Evolutionary conservation across 2,797 vertebrate genomes (phyloP).

Genomic region (Taeniopygia guttata): DNA sequence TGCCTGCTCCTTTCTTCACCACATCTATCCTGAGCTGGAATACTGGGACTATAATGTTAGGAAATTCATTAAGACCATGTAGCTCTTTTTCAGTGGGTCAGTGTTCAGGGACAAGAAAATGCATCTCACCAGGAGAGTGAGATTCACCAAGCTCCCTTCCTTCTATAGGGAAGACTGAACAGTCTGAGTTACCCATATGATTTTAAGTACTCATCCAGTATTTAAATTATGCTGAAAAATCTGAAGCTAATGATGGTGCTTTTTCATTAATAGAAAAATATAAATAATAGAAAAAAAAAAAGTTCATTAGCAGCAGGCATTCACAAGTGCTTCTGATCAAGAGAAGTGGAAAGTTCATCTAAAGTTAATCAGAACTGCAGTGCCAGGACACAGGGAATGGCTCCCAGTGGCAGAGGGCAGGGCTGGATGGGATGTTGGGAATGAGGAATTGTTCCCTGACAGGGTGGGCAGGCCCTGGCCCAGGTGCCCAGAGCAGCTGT

Average conservation of each 20-base stretch:
- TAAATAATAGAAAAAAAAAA: background rate
- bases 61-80: background rate
- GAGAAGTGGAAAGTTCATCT: background rate
- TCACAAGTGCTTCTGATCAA: background rate
- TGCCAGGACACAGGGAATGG: rapidly evolving
- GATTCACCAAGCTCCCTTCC: background rate
- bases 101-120: background rate
- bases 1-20: background rate
- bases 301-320: background rate
- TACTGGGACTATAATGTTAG: background rate
- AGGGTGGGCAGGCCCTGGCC: background rate
- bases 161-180: background rate
- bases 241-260: background rate
- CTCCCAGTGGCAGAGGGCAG: background rate
- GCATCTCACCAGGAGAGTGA: background rate
- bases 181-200: background rate
- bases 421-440: rapidly evolving
- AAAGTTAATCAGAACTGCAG: background rate
- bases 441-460: background rate
- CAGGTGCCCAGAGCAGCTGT: background rate
- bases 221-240: background rate
- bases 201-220: background rate
- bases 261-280: background rate
- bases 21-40: background rate
- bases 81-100: background rate